These are phyloP conservation scores for Apamea anceps DNA, from an alignment of 2,888 invertebrate genomes.

Conservation along the genomic window DNA sequence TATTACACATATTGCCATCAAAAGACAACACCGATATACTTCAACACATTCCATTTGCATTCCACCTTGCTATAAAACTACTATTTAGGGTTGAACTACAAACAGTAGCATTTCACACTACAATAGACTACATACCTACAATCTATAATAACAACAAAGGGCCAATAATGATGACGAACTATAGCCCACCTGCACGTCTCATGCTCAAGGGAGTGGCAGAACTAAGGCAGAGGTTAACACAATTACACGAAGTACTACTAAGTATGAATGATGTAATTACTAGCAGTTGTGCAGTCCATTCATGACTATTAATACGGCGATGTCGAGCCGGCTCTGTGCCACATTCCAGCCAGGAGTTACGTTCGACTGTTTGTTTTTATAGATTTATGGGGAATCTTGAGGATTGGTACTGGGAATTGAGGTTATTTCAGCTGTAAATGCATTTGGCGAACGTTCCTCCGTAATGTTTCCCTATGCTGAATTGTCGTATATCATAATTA, in stretches of 20 bases:
- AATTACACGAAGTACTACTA: conserved; percentile 65
- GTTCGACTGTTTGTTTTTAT: conserved; percentile 37
- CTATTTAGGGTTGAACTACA: not conserved
- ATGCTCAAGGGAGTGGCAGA: conserved; percentile 15
- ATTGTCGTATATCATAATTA: not conserved
- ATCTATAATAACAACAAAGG: conserved; percentile 4
- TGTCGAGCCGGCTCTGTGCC: conserved; percentile 63
- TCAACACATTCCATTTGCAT: conserved; percentile 1
- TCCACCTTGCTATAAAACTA: not conserved
- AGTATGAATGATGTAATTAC: conserved; percentile 80
- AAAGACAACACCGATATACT: not conserved
- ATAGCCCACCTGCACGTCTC: not conserved
- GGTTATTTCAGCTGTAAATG: conserved; percentile 26
- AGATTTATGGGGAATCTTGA: conserved; percentile 36
- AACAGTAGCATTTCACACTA: not conserved
- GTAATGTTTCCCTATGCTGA: not conserved
- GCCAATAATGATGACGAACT: not conserved
- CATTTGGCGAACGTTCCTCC: conserved; percentile 14
- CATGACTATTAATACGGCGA: conserved; percentile 77
- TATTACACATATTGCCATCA: not conserved
- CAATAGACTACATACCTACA: not conserved
- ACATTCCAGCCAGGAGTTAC: conserved; percentile 46
- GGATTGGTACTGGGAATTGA: conserved; percentile 20
- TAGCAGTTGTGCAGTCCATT: conserved; percentile 74
- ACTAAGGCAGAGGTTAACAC: conserved; percentile 69